Conservation (phyloP, 2,113 vertebrate species). For the Oriolus oriolus region DNA sequence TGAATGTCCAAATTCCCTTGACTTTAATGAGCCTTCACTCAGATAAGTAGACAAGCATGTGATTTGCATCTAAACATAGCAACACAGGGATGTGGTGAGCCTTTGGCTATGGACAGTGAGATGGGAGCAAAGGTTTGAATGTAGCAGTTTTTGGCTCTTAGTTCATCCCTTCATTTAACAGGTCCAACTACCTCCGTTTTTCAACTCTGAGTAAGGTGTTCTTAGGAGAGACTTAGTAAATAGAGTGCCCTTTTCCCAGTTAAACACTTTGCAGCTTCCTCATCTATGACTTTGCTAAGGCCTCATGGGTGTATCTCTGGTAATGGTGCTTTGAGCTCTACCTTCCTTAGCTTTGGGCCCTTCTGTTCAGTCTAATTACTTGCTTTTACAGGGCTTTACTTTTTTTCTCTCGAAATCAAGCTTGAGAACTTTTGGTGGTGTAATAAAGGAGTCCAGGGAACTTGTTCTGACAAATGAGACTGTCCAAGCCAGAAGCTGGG, state of each 20-base stretch:
- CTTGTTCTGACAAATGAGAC: neutral
- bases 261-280: neutral
- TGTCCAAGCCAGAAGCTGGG: neutral
- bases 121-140: neutral
- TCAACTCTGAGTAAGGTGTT: neutral
- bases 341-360: conserved; percentile 6
- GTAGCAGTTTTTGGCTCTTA: neutral
- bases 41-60: neutral
- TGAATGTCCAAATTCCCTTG: neutral
- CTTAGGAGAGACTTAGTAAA: neutral
- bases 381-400: conserved; percentile 3
- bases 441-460: conserved; percentile 34
- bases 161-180: neutral
- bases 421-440: conserved; percentile 64
- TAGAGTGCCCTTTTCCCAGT: neutral
- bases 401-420: conserved; percentile 47
- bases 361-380: conserved; percentile 1
- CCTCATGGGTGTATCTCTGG: neutral
- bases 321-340: conserved; percentile 37
- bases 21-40: neutral
- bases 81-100: neutral
- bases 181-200: neutral
- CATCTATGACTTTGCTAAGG: conserved; percentile 1
- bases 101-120: neutral
- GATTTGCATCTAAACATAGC: neutral